phyloP scores from a whole-genome alignment of 2,113 vertebrate species.

The Sprattus sprattus region DNA sequence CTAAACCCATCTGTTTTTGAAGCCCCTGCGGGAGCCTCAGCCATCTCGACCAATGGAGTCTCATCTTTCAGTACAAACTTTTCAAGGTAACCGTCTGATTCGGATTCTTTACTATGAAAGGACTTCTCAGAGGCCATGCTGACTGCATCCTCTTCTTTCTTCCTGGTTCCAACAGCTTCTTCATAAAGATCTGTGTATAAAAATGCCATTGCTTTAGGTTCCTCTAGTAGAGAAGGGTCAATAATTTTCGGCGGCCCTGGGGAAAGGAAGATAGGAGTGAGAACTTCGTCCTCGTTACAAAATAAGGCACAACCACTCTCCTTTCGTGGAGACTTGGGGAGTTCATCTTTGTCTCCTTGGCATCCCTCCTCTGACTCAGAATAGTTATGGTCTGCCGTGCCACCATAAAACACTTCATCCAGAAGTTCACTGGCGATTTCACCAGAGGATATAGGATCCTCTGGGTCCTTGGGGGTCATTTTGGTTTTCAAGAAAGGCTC shows the following conservation, averaged over 20 bases:
- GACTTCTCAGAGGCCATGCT: conserved; percentile 80
- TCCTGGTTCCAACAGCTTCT: conserved; percentile 74
- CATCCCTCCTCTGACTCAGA: conserved; percentile 42
- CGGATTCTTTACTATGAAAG: conserved; percentile 82
- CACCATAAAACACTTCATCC: conserved; percentile 85
- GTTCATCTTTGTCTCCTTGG: conserved; percentile 29
- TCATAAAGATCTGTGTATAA: conserved; percentile 90
- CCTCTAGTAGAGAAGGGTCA: conserved; percentile 82
- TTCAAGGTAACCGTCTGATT: conserved; percentile 86
- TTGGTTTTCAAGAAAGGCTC: neutral
- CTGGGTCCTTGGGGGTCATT: neutral
- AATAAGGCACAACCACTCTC: conserved; percentile 80
- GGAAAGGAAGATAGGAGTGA: conserved; percentile 80
- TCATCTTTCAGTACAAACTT: conserved; percentile 89
- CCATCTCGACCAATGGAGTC: conserved; percentile 59
- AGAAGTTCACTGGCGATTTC: conserved; percentile 75
- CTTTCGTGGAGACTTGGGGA: conserved; percentile 57
- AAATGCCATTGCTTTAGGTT: conserved; percentile 86
- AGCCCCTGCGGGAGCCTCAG: conserved; percentile 43
- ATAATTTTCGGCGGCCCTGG: conserved; percentile 77
- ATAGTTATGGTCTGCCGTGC: conserved; percentile 45
- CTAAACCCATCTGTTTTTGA: conserved; percentile 42
- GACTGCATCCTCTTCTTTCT: conserved; percentile 78
- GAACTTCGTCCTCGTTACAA: conserved; percentile 75
- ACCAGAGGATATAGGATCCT: conserved; percentile 18